Percentiles rank a stretch among this genome's conserved stretches.
phyloP scores from a whole-genome alignment of 2,888 invertebrate genomes.

The Muscina levida region DNA sequence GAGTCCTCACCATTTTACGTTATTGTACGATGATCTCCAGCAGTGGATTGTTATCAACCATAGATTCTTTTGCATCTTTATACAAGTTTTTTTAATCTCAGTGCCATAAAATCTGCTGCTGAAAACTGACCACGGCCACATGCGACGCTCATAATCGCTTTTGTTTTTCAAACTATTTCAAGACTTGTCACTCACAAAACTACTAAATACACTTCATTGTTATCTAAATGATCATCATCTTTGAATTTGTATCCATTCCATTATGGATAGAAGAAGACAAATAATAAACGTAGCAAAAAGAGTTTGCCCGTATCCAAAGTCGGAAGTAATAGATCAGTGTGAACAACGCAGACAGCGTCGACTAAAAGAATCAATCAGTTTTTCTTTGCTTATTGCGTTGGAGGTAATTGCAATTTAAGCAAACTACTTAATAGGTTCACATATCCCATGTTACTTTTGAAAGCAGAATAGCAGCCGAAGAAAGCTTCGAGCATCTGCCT shows the following conservation, averaged over 20 bases:
- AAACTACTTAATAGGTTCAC: too few relatives aligned
- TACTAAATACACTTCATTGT: conserved; percentile 40
- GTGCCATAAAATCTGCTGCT: conserved; percentile 13
- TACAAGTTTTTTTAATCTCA: conserved; percentile 38
- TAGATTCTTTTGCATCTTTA: conserved; percentile 51
- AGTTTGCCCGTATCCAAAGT: conserved; percentile 9
- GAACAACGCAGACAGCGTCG: conserved; percentile 14
- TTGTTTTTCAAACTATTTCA: conserved; percentile 32
- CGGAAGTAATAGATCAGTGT: conserved; percentile 42
- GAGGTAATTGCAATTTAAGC: too few relatives aligned
- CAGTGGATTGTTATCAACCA: conserved; percentile 49
- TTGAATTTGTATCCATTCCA: conserved; percentile 20
- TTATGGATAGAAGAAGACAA: not conserved
- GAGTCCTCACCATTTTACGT: conserved; percentile 47
- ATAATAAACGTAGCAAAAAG: not conserved
- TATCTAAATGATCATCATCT: conserved; percentile 47
- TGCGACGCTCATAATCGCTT: conserved; percentile 21
- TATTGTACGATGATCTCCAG: conserved; percentile 46
- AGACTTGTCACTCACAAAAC: conserved; percentile 37
- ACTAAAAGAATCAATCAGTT: not conserved
- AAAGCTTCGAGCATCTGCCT: too few relatives aligned
- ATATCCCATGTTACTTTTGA: too few relatives aligned
- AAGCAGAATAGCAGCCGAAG: too few relatives aligned
- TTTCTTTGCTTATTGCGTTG: too few relatives aligned
- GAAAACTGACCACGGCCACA: not conserved